Conservation (phyloP, 2,797 vertebrate genomes). For the Ispidina lecontei region DNA sequence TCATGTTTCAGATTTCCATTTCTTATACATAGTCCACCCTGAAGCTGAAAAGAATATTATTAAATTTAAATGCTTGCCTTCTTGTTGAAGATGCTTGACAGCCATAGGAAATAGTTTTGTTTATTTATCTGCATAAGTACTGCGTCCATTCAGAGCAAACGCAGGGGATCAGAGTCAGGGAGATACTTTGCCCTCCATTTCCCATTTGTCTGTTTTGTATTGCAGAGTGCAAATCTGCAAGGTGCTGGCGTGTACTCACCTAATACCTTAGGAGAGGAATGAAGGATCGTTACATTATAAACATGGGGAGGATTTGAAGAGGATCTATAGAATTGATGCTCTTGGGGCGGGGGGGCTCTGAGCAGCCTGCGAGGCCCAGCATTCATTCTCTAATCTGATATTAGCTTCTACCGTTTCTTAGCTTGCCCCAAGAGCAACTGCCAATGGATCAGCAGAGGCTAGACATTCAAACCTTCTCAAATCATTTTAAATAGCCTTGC, state of each 20-base stretch:
- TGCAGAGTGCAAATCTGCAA: not conserved
- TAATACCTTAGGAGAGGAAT: not conserved
- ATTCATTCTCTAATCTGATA: not conserved
- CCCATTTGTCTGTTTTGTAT: not conserved
- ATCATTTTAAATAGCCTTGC: constrained; percentile 36
- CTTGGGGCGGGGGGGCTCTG: not conserved
- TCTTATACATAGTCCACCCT: not conserved
- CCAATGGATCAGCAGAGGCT: constrained; percentile 9
- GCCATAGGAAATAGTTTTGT: not conserved
- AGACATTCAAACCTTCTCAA: not conserved
- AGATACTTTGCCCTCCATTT: not conserved
- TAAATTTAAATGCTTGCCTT: not conserved
- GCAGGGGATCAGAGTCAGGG: fast-evolving
- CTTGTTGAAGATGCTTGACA: not conserved
- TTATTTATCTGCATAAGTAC: not conserved
- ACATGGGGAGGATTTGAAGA: not conserved
- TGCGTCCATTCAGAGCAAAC: not conserved
- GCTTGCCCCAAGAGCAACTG: not conserved
- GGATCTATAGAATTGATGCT: not conserved
- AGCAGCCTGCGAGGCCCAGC: not conserved
- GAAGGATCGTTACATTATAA: not conserved
- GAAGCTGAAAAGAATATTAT: not conserved
- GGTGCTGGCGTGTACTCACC: not conserved
- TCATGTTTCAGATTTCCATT: not conserved
- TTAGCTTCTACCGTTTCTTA: constrained; percentile 22